These are phyloP conservation scores for Pocillopora grandis DNA, from an alignment of 92 coral and sea anemone species.

Conservation along the genomic window DNA sequence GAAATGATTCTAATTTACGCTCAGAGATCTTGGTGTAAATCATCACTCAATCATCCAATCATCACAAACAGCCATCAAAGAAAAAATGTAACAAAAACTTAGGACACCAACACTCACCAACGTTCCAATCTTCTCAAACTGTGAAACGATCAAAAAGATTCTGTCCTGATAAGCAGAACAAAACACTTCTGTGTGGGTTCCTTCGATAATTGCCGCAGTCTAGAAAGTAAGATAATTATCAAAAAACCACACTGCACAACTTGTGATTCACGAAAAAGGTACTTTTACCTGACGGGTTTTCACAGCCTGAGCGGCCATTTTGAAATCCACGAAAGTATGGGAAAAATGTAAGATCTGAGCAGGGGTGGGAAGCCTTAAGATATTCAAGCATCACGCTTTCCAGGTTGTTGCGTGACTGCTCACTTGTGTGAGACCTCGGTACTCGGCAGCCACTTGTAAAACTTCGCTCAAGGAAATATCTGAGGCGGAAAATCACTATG, in stretches of 20 bases:
- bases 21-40: too few relatives aligned
- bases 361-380: background rate
- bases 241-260: background rate
- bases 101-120: conserved; percentile 48
- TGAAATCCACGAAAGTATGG: conserved; percentile 22
- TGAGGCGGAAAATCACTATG: conserved; percentile 11
- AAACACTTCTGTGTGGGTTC: conserved; percentile 66
- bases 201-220: conserved; percentile 60
- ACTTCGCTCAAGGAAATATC: background rate
- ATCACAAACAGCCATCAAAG: background rate
- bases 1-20: too few relatives aligned
- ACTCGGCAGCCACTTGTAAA: background rate
- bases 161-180: conserved; percentile 70
- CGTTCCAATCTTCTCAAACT: conserved; percentile 77
- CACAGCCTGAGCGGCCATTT: conserved; percentile 55
- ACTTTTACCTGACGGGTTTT: conserved; percentile 54
- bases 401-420: background rate
- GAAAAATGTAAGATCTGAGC: too few relatives aligned
- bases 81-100: background rate
- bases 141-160: conserved; percentile 69
- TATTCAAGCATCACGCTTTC: background rate
- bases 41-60: too few relatives aligned
- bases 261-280: background rate
- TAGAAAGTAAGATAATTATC: conserved; percentile 12
- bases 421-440: background rate